These are phyloP conservation scores for Arenaria interpres DNA, from an alignment of 2,113 vertebrate genomes.

Conservation along the genomic window DNA sequence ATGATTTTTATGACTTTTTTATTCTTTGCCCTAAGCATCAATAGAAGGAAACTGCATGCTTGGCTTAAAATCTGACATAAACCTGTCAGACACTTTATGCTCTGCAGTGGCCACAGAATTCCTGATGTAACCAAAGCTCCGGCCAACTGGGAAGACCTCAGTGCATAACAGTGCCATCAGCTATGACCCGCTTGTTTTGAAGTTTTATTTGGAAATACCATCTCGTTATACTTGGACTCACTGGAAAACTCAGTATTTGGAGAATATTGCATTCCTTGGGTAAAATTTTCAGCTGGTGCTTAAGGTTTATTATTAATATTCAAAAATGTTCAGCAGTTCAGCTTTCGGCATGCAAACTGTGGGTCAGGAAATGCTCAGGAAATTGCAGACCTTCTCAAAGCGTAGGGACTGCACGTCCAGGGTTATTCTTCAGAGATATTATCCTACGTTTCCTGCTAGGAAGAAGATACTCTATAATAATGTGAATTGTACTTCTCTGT, in stretches of 20 bases:
- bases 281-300: not conserved
- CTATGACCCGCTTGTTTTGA: not conserved
- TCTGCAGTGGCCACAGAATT: not conserved
- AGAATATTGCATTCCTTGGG: not conserved
- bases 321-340: not conserved
- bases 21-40: not conserved
- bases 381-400: not conserved
- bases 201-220: not conserved
- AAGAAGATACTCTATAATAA: not conserved
- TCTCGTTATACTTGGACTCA: not conserved
- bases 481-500: not conserved
- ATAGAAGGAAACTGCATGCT: not conserved
- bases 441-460: not conserved
- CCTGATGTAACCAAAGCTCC: not conserved
- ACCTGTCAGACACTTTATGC: not conserved
- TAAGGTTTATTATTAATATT: not conserved
- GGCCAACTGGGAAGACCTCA: not conserved
- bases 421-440: not conserved
- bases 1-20: not conserved
- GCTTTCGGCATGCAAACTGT: not conserved
- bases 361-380: not conserved
- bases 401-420: not conserved
- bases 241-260: not conserved
- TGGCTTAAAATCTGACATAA: not conserved
- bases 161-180: not conserved